phyloP scores from a whole-genome alignment of 2,888 invertebrate species.

The Megamerina dolium region DNA sequence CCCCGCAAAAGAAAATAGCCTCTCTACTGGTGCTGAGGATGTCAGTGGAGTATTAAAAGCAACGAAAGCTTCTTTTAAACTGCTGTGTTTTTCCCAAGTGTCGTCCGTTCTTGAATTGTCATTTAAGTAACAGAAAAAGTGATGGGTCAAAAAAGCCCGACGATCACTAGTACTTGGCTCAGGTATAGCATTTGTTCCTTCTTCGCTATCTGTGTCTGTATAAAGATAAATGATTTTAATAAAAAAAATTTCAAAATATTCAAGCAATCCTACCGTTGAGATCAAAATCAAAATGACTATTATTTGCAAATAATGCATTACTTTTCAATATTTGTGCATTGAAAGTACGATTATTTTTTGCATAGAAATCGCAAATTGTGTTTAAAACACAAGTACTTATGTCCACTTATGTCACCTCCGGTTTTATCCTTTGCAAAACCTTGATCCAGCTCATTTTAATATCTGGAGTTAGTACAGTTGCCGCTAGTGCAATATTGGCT shows the following conservation, averaged over 20 bases:
- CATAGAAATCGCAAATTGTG: too few species aligned
- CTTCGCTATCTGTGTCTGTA: slow-evolving; percentile 3
- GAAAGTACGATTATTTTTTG: slow-evolving; percentile 1
- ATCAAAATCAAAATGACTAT: neutral
- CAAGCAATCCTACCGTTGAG: neutral
- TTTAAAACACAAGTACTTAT: too few species aligned
- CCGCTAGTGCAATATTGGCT: too few species aligned
- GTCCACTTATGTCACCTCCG: too few species aligned
- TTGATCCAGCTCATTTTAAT: too few species aligned
- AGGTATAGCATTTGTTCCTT: slow-evolving; percentile 3
- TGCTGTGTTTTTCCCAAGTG: too few species aligned
- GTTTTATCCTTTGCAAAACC: slow-evolving; percentile 1
- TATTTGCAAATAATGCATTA: slow-evolving; percentile 2
- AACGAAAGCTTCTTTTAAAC: slow-evolving; percentile 3
- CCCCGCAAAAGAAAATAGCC: too few species aligned
- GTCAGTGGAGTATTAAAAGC: slow-evolving; percentile 1
- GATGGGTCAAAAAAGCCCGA: slow-evolving; percentile 2
- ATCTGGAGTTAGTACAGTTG: too few species aligned
- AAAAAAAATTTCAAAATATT: too few species aligned
- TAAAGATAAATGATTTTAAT: too few species aligned
- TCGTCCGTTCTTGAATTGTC: too few species aligned
- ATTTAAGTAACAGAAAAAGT: slow-evolving; percentile 4
- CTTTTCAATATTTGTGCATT: neutral
- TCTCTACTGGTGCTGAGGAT: slow-evolving; percentile 3
- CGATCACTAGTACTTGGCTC: neutral